Conservation (phyloP, 2,888 invertebrate genomes). For the Pachydiplax longipennis region DNA sequence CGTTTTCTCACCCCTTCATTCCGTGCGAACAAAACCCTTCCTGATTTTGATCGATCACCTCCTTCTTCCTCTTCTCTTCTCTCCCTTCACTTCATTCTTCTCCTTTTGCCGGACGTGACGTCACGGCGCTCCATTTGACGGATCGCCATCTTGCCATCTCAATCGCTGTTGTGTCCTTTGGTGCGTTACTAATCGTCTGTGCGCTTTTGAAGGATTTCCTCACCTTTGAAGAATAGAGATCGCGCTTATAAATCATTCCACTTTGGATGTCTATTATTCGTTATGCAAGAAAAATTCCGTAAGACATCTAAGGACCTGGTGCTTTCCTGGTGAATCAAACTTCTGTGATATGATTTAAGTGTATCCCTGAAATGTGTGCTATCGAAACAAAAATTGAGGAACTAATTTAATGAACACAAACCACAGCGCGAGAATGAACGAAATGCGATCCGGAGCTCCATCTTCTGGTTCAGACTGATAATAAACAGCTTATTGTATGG, state of each 20-base stretch:
- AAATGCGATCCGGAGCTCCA: too few relatives aligned
- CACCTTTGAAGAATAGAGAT: neutral
- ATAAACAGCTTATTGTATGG: too few relatives aligned
- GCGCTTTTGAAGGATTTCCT: neutral
- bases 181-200: neutral
- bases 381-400: too few relatives aligned
- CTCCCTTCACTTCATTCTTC: neutral
- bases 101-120: neutral
- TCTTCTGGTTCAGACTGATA: too few relatives aligned
- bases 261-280: neutral
- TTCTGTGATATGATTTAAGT: too few relatives aligned
- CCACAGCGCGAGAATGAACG: too few relatives aligned
- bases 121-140: neutral
- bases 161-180: neutral
- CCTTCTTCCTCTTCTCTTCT: neutral
- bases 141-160: neutral
- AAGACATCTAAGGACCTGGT: too few relatives aligned
- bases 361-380: too few relatives aligned
- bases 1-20: neutral
- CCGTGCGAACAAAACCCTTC: slow-evolving; percentile 24
- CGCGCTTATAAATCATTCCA: neutral
- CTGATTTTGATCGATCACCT: slow-evolving; percentile 35
- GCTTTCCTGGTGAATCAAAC: too few relatives aligned
- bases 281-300: too few relatives aligned
- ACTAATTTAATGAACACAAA: too few relatives aligned